A percentile compares a stretch with the other conserved stretches of the same genome.
These are phyloP conservation scores for Sturmia bella DNA, from an alignment of 2,888 invertebrate species.

Conservation along the genomic window DNA sequence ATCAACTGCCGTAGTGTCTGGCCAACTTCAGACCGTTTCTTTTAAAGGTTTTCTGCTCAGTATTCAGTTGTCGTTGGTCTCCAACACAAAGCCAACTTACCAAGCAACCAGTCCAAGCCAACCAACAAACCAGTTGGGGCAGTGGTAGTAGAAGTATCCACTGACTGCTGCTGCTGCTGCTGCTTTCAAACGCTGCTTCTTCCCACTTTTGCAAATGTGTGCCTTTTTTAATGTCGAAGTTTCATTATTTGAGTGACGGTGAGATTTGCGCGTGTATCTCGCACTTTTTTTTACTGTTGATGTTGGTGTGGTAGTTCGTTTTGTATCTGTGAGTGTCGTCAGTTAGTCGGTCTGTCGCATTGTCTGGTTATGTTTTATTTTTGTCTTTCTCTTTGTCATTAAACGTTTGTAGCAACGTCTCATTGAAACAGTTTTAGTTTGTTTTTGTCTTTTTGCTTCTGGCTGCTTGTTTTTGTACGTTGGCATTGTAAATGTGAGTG, in stretches of 20 bases:
- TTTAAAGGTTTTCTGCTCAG: background rate
- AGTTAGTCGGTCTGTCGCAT: background rate
- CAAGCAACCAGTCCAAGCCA: conserved; percentile 11
- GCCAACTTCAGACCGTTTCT: conserved; percentile 59
- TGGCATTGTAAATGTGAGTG: conserved; percentile 53
- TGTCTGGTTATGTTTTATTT: conserved; percentile 6
- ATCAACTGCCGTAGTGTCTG: conserved; percentile 64
- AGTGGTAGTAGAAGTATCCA: conserved; percentile 1
- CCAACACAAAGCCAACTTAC: conserved; percentile 51
- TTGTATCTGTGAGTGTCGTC: conserved; percentile 41
- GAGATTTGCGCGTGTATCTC: conserved; percentile 66
- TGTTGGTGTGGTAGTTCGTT: conserved; percentile 29
- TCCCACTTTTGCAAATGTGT: conserved; percentile 36
- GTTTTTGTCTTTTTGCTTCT: conserved; percentile 9
- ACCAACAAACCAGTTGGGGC: conserved; percentile 41
- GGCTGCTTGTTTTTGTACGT: conserved; percentile 46
- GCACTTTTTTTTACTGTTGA: conserved; percentile 42
- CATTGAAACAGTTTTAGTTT: conserved; percentile 37
- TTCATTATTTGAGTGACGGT: conserved; percentile 46
- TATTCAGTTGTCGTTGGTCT: conserved; percentile 33
- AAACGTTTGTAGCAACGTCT: conserved; percentile 16
- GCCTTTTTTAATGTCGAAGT: conserved; percentile 23
- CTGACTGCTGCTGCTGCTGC: conserved; percentile 28
- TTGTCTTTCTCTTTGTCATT: conserved; percentile 32
- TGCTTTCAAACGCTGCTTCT: conserved; percentile 25